Conservation (phyloP, 2,797 vertebrate species). For the Ficedula albicollis region DNA sequence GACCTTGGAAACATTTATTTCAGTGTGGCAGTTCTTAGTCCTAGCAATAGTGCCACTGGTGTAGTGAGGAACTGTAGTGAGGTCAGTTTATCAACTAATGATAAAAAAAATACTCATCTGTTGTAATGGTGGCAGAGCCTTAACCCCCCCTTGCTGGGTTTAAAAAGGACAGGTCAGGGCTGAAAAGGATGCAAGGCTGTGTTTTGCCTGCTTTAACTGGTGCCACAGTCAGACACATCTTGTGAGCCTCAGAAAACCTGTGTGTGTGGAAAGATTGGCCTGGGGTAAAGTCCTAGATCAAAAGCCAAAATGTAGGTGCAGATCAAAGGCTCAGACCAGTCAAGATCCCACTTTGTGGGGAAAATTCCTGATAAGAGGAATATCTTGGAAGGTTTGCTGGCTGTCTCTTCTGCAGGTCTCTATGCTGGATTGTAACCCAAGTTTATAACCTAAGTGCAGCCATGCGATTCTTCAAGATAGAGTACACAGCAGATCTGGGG, state of each 20-base stretch:
- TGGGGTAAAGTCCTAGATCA: background rate
- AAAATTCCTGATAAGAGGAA: background rate
- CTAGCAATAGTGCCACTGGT: background rate
- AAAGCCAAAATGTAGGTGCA: background rate
- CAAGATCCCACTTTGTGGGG: background rate
- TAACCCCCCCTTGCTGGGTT: background rate
- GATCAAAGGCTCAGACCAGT: background rate
- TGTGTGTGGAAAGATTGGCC: background rate
- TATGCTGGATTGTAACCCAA: background rate
- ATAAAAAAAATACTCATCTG: background rate
- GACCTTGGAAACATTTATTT: background rate
- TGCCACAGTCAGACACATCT: accelerated
- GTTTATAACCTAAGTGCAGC: background rate
- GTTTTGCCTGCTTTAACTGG: background rate
- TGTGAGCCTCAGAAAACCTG: background rate
- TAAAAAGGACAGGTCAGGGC: background rate
- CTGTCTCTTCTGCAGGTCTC: background rate
- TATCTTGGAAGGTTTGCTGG: background rate
- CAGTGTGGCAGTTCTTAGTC: background rate
- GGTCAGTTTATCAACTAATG: background rate
- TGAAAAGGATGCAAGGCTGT: background rate
- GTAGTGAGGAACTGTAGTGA: background rate
- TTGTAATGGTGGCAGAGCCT: background rate
- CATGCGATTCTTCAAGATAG: background rate
- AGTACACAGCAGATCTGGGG: background rate